A percentile compares a stretch with the other conserved stretches of the same genome.
Conservation (phyloP, 1,140 invertebrate genomes). For the Pristionchus pacificus region DNA sequence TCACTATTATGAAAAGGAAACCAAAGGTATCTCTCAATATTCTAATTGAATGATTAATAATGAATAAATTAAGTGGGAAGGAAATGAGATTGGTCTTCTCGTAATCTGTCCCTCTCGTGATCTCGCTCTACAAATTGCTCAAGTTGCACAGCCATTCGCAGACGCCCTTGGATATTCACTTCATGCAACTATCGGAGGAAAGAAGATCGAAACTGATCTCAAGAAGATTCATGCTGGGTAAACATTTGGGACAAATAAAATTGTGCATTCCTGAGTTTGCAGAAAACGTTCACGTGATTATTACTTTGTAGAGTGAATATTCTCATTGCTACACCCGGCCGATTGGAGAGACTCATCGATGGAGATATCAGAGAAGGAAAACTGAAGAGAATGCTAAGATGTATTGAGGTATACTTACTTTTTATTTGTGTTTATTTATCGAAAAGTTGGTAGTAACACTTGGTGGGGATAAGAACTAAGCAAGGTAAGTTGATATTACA, state of each 20-base stretch:
- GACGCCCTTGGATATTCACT: conserved; percentile 20
- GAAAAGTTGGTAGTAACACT: no score
- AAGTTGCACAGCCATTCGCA: conserved; percentile 27
- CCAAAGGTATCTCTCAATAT: conserved; percentile 14
- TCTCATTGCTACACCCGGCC: conserved; percentile 50
- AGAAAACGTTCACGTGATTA: conserved; percentile 8
- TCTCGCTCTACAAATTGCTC: conserved; percentile 34
- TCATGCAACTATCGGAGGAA: conserved; percentile 25
- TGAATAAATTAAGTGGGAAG: conserved; percentile 5
- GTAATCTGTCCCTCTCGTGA: conserved; percentile 40
- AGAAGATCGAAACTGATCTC: conserved; percentile 34
- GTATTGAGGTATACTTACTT: neutral
- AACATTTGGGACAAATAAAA: no score
- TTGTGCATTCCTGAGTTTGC: conserved; percentile 1
- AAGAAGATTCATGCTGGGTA: conserved; percentile 19
- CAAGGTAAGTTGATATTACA: neutral
- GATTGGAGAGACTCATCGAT: conserved; percentile 41
- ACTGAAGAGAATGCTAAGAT: neutral
- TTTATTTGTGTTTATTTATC: no score
- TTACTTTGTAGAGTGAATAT: conserved; percentile 31
- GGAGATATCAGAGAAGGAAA: neutral
- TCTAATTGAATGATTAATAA: neutral
- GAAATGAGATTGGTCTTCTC: conserved; percentile 34
- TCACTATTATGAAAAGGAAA: conserved; percentile 46
- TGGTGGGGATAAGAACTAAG: neutral